Evolutionary conservation across 2,888 invertebrate genomes (phyloP).

Genomic region (Archips xylosteana): DNA sequence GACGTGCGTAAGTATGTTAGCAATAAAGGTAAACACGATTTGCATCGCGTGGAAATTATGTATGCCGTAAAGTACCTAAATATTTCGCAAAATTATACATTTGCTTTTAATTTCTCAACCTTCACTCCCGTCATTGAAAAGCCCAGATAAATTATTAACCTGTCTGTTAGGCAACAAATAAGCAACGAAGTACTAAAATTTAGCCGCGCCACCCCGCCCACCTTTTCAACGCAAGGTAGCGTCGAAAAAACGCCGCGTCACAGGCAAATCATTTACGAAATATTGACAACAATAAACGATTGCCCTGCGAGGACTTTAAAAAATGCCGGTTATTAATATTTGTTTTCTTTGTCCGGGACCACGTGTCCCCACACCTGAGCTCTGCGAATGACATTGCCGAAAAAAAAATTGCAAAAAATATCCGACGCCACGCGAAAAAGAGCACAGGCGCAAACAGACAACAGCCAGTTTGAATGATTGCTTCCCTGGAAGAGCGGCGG

Average conservation of each 20-base stretch:
- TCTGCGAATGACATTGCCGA: conserved; percentile 81
- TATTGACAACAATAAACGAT: conserved; percentile 83
- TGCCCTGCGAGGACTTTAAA: conserved; percentile 76
- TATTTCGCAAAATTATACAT: background rate
- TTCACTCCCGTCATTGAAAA: conserved; percentile 18
- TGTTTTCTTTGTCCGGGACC: conserved; percentile 81
- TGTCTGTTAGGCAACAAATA: conserved; percentile 82
- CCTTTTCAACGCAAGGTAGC: conserved; percentile 67
- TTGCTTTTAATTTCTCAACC: conserved; percentile 25
- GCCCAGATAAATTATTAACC: conserved; percentile 63
- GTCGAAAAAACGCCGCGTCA: conserved; percentile 78
- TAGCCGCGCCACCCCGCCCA: conserved; percentile 71
- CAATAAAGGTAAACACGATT: background rate
- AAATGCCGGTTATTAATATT: conserved; percentile 85
- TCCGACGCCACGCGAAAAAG: conserved; percentile 76
- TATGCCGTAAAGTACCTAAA: no score
- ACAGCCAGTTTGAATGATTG: conserved; percentile 85
- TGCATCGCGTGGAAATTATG: no score
- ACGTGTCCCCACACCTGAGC: conserved; percentile 84
- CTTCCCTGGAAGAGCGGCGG: conserved; percentile 85
- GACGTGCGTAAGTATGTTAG: no score
- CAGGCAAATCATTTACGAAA: conserved; percentile 84
- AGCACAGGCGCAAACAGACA: conserved; percentile 84
- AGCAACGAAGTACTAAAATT: conserved; percentile 72
- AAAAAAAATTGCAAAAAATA: conserved; percentile 79